Evolutionary conservation across 2,888 invertebrate genomes (phyloP).

Genomic region (Lepidocyrtinus sp.): DNA sequence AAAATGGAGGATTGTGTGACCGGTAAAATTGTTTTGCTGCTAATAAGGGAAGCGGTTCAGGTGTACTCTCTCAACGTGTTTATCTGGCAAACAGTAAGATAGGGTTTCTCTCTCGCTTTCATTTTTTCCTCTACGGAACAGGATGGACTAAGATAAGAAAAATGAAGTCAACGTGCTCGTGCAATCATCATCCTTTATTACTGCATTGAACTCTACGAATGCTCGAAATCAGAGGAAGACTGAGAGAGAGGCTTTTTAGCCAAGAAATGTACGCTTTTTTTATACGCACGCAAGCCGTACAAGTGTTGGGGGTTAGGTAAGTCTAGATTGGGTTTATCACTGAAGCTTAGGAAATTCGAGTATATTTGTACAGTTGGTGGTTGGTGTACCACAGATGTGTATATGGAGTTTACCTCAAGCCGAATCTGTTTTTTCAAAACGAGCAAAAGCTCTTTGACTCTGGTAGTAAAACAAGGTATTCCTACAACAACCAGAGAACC

Average conservation of each 20-base stretch:
- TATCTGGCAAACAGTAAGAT: conserved; percentile 12
- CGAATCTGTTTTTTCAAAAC: background rate
- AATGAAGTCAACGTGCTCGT: conserved; percentile 20
- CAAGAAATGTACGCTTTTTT: background rate
- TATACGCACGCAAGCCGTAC: background rate
- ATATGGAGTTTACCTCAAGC: conserved; percentile 9
- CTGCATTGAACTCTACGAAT: conserved; percentile 13
- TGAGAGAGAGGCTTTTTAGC: background rate
- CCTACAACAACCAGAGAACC: conserved; percentile 46
- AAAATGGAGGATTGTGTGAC: conserved; percentile 14
- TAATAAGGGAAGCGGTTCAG: background rate
- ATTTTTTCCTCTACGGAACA: conserved; percentile 9
- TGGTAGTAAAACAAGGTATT: conserved; percentile 53
- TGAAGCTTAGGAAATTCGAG: too few species aligned
- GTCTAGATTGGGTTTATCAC: conserved; percentile 14
- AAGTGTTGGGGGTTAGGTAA: background rate
- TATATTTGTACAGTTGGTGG: too few species aligned
- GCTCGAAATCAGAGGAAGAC: background rate
- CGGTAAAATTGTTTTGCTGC: conserved; percentile 8
- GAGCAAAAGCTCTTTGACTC: background rate
- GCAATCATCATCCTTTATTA: conserved; percentile 18
- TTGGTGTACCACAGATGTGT: conserved; percentile 6
- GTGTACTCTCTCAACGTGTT: conserved; percentile 6
- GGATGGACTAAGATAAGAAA: conserved; percentile 18
- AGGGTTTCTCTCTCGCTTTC: conserved; percentile 18